A percentile compares a stretch with the other conserved stretches of the same genome.
Evolutionary conservation across 2,888 invertebrate species (phyloP).

Genomic region (Euzetes globulus): DNA sequence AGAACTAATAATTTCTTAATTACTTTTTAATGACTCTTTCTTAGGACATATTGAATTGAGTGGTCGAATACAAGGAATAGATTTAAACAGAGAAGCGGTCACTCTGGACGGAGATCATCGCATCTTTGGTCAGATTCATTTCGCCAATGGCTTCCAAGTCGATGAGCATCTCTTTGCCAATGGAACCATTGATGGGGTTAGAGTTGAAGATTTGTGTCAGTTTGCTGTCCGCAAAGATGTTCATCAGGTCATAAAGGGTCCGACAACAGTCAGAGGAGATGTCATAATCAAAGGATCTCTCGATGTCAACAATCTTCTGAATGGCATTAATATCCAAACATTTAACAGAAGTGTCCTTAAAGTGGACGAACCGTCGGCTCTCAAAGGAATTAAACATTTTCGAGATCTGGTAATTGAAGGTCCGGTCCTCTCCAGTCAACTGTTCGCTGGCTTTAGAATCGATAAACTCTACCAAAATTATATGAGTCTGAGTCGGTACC

Average conservation of each 20-base stretch:
- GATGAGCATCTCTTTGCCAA: conserved; percentile 31
- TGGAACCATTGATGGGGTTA: conserved; percentile 36
- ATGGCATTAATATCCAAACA: conserved; percentile 29
- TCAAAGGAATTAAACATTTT: conserved; percentile 35
- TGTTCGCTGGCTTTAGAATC: conserved; percentile 35
- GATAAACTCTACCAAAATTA: conserved; percentile 32
- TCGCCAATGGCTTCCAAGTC: conserved; percentile 27
- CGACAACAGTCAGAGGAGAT: conserved; percentile 35
- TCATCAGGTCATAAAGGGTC: conserved; percentile 29
- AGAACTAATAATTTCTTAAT: too few species aligned
- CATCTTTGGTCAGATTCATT: conserved; percentile 36
- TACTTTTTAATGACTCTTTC: too few species aligned
- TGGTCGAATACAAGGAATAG: conserved; percentile 38
- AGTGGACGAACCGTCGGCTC: conserved; percentile 23
- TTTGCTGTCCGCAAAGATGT: conserved; percentile 26
- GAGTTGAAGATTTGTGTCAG: conserved; percentile 36
- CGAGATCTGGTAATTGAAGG: conserved; percentile 36
- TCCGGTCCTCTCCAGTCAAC: conserved; percentile 32
- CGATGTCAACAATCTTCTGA: conserved; percentile 27
- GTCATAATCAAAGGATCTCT: conserved; percentile 28
- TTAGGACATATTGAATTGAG: conserved; percentile 31
- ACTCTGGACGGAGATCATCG: conserved; percentile 25
- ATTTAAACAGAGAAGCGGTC: conserved; percentile 38
- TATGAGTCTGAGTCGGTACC: conserved; percentile 37
- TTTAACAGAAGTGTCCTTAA: conserved; percentile 31